Evolutionary conservation across 2,797 vertebrate species (phyloP).

Genomic region (Melopsittacus undulatus): DNA sequence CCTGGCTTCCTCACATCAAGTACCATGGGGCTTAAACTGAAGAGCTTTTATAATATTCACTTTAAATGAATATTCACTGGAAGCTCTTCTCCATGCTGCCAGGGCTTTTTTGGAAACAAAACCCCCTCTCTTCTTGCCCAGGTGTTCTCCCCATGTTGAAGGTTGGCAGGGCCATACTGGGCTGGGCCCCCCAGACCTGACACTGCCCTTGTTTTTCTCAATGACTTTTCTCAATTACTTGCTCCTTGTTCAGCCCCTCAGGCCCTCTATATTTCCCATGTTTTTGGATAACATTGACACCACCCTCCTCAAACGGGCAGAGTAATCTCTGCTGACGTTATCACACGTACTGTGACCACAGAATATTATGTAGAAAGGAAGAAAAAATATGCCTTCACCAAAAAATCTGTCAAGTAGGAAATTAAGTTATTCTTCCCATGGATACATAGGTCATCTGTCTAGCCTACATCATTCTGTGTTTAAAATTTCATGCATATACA

Average conservation of each 20-base stretch:
- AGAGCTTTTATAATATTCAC: background rate
- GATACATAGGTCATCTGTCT: background rate
- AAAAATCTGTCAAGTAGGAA: background rate
- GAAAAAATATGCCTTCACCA: background rate
- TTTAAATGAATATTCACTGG: background rate
- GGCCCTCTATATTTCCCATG: background rate
- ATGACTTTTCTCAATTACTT: background rate
- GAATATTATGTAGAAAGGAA: background rate
- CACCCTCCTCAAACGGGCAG: accelerated
- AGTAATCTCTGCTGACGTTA: background rate
- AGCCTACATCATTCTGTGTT: background rate
- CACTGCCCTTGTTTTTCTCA: background rate
- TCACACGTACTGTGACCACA: background rate
- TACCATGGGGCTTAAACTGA: background rate
- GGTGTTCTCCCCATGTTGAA: background rate
- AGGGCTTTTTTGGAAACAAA: background rate
- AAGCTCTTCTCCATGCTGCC: background rate
- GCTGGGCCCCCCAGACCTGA: accelerated
- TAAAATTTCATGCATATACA: background rate
- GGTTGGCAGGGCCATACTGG: background rate
- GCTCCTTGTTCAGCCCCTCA: background rate
- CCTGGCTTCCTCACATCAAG: background rate
- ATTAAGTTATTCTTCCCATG: background rate
- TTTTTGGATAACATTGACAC: background rate
- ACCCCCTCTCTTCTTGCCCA: background rate